These are phyloP conservation scores for Daktulosphaira vitifoliae DNA, from an alignment of 1,140 invertebrate genomes.

Conservation along the genomic window DNA sequence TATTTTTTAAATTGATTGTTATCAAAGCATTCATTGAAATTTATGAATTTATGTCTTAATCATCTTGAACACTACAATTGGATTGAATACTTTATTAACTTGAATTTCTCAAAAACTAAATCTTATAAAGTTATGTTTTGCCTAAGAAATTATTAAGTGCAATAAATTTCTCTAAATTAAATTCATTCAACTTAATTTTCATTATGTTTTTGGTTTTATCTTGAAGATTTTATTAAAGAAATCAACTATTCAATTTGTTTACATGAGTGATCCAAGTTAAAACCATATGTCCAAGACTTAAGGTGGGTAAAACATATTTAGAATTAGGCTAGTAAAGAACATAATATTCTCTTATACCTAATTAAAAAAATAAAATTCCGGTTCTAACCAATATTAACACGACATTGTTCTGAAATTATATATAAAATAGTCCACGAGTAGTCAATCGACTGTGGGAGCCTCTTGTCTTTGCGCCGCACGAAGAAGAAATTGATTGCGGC, in stretches of 20 bases:
- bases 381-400: conserved; percentile 32
- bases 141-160: too few species aligned
- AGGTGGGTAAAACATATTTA: conserved; percentile 30
- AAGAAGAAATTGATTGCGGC: conserved; percentile 31
- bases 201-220: conserved; percentile 30
- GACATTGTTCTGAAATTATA: conserved; percentile 33
- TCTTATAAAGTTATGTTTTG: too few species aligned
- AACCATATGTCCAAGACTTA: conserved; percentile 26
- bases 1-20: too few species aligned
- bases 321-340: conserved; percentile 24
- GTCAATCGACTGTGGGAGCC: conserved; percentile 31
- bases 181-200: conserved; percentile 13
- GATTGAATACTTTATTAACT: too few species aligned
- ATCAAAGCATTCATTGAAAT: too few species aligned
- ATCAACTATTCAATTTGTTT: conserved; percentile 24
- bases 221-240: conserved; percentile 32
- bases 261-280: conserved; percentile 24
- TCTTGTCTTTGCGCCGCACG: conserved; percentile 29
- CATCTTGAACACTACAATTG: too few species aligned
- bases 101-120: too few species aligned
- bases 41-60: too few species aligned
- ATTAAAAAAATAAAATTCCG: conserved; percentile 30
- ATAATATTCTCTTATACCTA: conserved; percentile 21
- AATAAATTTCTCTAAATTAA: too few species aligned
- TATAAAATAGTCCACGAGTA: conserved; percentile 34